phyloP scores from a whole-genome alignment of 2,797 vertebrate genomes.

The Falco naumanni region DNA sequence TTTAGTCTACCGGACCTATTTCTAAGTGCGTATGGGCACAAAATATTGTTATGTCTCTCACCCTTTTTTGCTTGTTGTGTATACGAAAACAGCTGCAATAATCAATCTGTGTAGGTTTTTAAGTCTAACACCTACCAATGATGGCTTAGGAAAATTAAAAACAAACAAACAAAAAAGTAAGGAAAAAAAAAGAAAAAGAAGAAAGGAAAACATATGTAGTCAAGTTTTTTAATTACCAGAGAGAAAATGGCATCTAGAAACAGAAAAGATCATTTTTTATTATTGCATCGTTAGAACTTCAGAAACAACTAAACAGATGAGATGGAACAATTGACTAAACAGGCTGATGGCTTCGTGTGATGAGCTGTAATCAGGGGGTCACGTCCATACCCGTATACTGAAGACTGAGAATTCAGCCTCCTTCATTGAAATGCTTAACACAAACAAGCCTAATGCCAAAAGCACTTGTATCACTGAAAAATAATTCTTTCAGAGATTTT shows the following conservation, averaged over 20 bases:
- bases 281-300: not conserved
- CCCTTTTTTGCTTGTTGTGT: not conserved
- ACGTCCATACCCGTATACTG: not conserved
- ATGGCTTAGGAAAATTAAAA: not conserved
- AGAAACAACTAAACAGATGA: not conserved
- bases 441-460: not conserved
- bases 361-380: not conserved
- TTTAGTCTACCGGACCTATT: not conserved
- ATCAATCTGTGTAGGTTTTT: not conserved
- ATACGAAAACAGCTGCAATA: not conserved
- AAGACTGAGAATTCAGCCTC: not conserved
- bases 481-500: not conserved
- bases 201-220: not conserved
- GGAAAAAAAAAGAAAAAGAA: not conserved
- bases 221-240: not conserved
- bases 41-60: not conserved
- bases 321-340: not conserved
- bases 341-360: fast-evolving
- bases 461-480: not conserved
- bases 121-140: not conserved
- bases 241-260: not conserved
- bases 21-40: not conserved
- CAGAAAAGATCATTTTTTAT: not conserved
- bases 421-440: not conserved
- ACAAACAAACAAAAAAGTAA: no score